Percentiles rank a stretch among this genome's conserved stretches.
Conservation (phyloP, 2,888 invertebrate genomes). For the Choristoneura rosaceana region DNA sequence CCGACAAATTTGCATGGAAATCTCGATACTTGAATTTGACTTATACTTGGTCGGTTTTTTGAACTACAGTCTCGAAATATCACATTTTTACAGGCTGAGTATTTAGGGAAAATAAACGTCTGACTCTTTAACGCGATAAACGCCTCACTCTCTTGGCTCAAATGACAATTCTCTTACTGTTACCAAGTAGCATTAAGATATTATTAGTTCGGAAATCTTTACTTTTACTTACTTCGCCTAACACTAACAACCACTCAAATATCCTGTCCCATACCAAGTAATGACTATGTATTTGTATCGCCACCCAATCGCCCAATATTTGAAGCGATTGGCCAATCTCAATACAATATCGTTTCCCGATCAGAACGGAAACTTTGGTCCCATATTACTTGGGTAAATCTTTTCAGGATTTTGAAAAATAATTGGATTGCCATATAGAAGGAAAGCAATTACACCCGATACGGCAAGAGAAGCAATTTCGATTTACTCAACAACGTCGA, state of each 20-base stretch:
- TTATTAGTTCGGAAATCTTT: not conserved
- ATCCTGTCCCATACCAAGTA: constrained; percentile 7
- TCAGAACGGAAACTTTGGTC: constrained; percentile 66
- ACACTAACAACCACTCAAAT: constrained; percentile 15
- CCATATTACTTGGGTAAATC: constrained; percentile 68
- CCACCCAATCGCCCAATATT: constrained; percentile 33
- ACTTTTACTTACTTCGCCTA: not conserved
- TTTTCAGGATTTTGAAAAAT: constrained; percentile 80
- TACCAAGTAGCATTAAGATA: no score
- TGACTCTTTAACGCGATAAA: no score
- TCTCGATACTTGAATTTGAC: no score
- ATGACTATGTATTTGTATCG: constrained; percentile 19
- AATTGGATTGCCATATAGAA: constrained; percentile 79
- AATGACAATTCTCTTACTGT: no score
- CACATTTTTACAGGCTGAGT: no score
- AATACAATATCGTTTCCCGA: constrained; percentile 75
- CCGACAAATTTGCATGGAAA: no score
- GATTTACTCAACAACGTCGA: constrained; percentile 71
- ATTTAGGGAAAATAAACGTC: no score
- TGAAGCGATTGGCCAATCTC: constrained; percentile 32
- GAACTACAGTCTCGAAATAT: no score
- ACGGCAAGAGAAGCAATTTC: constrained; percentile 71
- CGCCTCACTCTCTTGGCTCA: no score
- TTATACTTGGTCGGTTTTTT: no score
- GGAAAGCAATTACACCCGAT: constrained; percentile 77